These are phyloP conservation scores for Rattus rattus DNA, from an alignment of 2,113 vertebrate genomes.

Conservation along the genomic window DNA sequence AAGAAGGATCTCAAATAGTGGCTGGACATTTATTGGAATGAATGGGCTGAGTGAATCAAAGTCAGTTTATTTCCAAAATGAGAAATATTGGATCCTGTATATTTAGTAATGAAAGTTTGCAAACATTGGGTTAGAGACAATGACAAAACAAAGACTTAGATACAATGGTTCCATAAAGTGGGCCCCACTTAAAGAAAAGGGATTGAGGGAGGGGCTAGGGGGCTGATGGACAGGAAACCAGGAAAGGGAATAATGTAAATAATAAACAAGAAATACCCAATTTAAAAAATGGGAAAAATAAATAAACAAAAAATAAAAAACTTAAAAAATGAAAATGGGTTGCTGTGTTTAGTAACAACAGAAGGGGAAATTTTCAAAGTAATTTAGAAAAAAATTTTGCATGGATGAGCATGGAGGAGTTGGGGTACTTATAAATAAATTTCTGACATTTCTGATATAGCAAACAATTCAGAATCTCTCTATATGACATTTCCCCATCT, in stretches of 20 bases:
- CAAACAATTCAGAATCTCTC: background rate
- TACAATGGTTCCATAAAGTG: background rate
- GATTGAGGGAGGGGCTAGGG: background rate
- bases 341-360: background rate
- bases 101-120: constrained; percentile 45
- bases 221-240: too few relatives aligned
- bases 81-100: background rate
- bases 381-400: background rate
- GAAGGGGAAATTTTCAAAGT: background rate
- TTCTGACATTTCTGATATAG: background rate
- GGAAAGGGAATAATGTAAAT: too few relatives aligned
- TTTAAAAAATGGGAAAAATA: too few relatives aligned
- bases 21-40: background rate
- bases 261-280: too few relatives aligned
- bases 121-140: background rate
- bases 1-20: background rate
- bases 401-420: background rate
- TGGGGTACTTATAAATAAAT: background rate
- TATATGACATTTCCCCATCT: background rate
- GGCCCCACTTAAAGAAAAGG: constrained; percentile 1
- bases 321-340: background rate
- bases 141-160: background rate
- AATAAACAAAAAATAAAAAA: too few relatives aligned
- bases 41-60: background rate
- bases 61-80: background rate